Percentiles rank a stretch among this genome's conserved stretches.
Evolutionary conservation across 2,113 vertebrate genomes (phyloP).

Genomic region (Pantherophis guttatus): DNA sequence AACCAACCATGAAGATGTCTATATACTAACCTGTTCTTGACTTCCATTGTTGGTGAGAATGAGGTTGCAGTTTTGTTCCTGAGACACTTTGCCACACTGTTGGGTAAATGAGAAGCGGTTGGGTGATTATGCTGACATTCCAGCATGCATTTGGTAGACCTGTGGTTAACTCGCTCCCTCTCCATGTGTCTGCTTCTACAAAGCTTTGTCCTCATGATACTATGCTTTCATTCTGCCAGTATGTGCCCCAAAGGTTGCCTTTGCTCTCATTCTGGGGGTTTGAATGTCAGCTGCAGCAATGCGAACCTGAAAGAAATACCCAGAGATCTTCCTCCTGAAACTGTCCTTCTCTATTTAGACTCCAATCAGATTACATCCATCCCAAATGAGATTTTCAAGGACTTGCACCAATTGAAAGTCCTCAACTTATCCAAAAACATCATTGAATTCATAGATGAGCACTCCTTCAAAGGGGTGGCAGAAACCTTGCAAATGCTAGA

Average conservation of each 20-base stretch:
- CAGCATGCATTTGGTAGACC: constrained; percentile 97
- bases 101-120: constrained; percentile 74
- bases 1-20: constrained; percentile 44
- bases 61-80: constrained; percentile 50
- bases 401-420: constrained; percentile 87
- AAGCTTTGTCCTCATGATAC: constrained; percentile 97
- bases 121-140: constrained; percentile 87
- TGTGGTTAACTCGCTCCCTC: constrained; percentile 96
- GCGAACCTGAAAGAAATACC: constrained; percentile 97
- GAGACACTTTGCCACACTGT: constrained; percentile 48
- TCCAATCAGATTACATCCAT: constrained; percentile 95
- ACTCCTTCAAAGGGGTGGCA: constrained; percentile 91
- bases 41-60: constrained; percentile 11
- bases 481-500: constrained; percentile 92
- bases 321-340: constrained; percentile 88
- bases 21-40: constrained; percentile 20
- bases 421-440: constrained; percentile 97
- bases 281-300: constrained; percentile 94
- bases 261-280: constrained; percentile 86
- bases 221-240: constrained; percentile 97
- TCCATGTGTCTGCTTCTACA: constrained; percentile 98
- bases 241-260: constrained; percentile 97
- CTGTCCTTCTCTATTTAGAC: constrained; percentile 89
- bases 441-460: constrained; percentile 92
- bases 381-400: constrained; percentile 93